These are phyloP conservation scores for Mus spicilegus DNA, from an alignment of 2,113 vertebrate genomes.

Conservation along the genomic window DNA sequence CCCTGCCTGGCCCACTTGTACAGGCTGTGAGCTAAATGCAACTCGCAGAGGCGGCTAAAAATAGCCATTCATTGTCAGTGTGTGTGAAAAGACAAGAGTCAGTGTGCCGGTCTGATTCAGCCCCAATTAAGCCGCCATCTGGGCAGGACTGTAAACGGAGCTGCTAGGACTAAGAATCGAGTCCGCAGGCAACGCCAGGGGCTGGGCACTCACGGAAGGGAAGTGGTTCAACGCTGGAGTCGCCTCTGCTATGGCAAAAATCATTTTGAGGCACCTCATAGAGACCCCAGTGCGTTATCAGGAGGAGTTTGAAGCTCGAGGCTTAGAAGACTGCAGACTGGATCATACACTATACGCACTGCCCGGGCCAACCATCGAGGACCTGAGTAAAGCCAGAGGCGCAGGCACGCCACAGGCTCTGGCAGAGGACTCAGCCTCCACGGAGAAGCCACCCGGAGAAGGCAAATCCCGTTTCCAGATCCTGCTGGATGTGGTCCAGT, in stretches of 20 bases:
- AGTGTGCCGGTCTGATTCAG: slow-evolving; percentile 60
- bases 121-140: slow-evolving; percentile 67
- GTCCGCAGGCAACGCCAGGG: neutral
- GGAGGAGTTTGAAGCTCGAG: slow-evolving; percentile 82
- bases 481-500: slow-evolving; percentile 91
- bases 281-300: slow-evolving; percentile 89
- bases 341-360: slow-evolving; percentile 89
- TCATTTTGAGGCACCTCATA: slow-evolving; percentile 88
- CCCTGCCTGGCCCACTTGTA: slow-evolving; percentile 37
- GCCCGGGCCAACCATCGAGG: slow-evolving; percentile 85
- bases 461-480: slow-evolving; percentile 83
- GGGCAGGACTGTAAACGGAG: slow-evolving; percentile 77
- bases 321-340: slow-evolving; percentile 85
- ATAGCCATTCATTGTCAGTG: slow-evolving; percentile 85
- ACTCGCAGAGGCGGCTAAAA: slow-evolving; percentile 82
- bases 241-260: slow-evolving; percentile 86
- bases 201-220: neutral
- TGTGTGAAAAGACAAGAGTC: slow-evolving; percentile 75
- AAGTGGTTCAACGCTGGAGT: neutral
- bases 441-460: neutral
- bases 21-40: slow-evolving; percentile 74
- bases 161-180: slow-evolving; percentile 2
- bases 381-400: neutral
- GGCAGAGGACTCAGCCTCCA: rapidly evolving
- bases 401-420: neutral